Conservation (phyloP, 2,797 vertebrate species). For the Cuniculus paca region DNA sequence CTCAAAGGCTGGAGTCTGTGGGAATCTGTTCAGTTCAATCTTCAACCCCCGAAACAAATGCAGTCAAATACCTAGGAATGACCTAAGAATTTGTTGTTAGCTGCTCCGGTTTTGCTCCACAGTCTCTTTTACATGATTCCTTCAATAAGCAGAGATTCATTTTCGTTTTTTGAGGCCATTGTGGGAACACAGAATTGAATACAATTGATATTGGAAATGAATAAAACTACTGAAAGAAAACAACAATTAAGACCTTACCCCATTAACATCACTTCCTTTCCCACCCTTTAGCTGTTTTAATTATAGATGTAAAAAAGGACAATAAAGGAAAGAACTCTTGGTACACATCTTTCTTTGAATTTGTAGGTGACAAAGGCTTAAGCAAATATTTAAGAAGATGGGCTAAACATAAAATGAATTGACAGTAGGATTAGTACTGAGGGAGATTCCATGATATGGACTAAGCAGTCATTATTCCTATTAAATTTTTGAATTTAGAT, state of each 20-base stretch:
- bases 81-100: neutral
- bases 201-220: neutral
- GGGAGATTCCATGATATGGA: constrained; percentile 13
- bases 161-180: constrained; percentile 46
- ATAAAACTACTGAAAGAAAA: constrained; percentile 15
- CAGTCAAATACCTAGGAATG: neutral
- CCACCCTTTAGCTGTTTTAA: neutral
- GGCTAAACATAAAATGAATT: neutral
- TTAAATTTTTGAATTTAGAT: constrained; percentile 46
- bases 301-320: neutral
- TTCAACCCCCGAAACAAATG: neutral
- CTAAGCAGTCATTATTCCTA: constrained; percentile 34
- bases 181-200: neutral
- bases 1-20: neutral
- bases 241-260: neutral
- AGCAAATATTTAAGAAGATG: constrained; percentile 56
- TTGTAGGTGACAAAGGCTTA: constrained; percentile 51
- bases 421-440: constrained; percentile 32
- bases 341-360: neutral
- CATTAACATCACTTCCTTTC: neutral
- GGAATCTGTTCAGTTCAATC: neutral
- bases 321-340: neutral
- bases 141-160: constrained; percentile 16
- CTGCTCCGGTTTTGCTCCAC: neutral
- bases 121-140: neutral